Base-by-base conservation (phyloP, 2,797 vertebrate species). In the Macroramphosus scolopax region DNA sequence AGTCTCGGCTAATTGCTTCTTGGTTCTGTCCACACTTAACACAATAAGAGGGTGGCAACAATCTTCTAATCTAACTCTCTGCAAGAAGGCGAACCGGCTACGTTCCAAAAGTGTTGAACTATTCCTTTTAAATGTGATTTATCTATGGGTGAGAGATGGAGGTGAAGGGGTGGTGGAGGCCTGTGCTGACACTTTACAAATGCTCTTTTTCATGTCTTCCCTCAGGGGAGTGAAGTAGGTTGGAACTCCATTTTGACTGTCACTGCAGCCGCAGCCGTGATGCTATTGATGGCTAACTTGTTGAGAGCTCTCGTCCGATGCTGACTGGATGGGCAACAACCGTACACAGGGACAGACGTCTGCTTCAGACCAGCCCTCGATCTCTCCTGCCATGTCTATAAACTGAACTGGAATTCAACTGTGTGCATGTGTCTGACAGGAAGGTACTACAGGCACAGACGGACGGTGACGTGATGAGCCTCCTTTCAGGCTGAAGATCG, bases 161-260 rank as follows among this genome's bases (percentile, higher is more conserved):
- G 5, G 25, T 6, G n/a, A 5, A 26, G 25, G 25, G 25, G 25
- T 9, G 25, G 15, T 10, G 6, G 22, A 5, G 16, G 14, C 51
- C 15, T 35, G 32, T 33, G 5, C 40, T 18, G 24, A 38, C 47
- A 30, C 53, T 17, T 73, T 57, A 78, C 56, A 9, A 6, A 4
- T 37, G 11, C 18, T 22, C 13, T 24, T 14, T 50, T 43, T 46
- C 49, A 33, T 77, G 46, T 84, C 44, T 76, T 54, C 71, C 71
- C 52, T 63, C 75, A 90, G 89, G 77, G 84, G 80, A 80, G 81
- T 84, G 83, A 87, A 78, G 75, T 88, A 88, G 84, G 76, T 63
- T 88, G 84, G 89, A 89, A 77, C 79, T 87, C 87, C 77, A 80
- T 89, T 68, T 75, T 89, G 78, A 80, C 87, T 61, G 76, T 89